Evolutionary conservation across 2,888 invertebrate species (phyloP).

Genomic region (Craniophora ligustri): DNA sequence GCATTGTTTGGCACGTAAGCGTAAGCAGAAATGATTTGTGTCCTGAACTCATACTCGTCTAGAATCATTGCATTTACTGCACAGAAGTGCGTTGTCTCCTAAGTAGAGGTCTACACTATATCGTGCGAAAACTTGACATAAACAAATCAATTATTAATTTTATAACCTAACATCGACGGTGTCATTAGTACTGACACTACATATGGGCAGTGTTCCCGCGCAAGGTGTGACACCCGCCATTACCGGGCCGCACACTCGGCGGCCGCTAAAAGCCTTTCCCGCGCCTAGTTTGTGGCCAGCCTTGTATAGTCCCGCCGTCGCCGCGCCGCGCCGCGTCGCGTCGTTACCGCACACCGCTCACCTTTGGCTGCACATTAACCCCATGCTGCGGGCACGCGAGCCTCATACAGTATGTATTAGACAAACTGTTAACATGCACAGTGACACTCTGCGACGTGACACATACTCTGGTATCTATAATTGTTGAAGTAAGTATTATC

Average conservation of each 20-base stretch:
- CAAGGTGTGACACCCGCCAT: constrained; percentile 10
- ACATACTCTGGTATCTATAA: background rate
- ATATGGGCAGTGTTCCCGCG: background rate
- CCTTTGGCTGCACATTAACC: constrained; percentile 5
- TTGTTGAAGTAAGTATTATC: too few species aligned
- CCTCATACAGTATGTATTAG: background rate
- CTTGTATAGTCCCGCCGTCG: constrained; percentile 36
- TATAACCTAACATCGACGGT: background rate
- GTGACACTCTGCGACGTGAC: too few species aligned
- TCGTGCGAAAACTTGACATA: too few species aligned
- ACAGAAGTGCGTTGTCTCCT: too few species aligned
- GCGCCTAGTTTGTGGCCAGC: constrained; percentile 20
- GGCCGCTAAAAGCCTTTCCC: constrained; percentile 36
- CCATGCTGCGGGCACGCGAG: background rate
- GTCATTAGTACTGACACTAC: background rate
- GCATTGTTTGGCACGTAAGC: background rate
- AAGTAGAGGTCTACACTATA: too few species aligned
- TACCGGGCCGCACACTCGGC: constrained; percentile 20
- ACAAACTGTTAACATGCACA: too few species aligned
- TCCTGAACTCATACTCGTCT: too few species aligned
- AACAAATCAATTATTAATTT: too few species aligned
- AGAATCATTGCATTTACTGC: too few species aligned
- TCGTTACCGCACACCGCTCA: constrained; percentile 11
- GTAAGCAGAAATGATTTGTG: too few species aligned
- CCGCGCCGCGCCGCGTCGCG: too few species aligned